Evolutionary conservation across 1,140 invertebrate species (phyloP).

Genomic region (Solenopsis invicta): DNA sequence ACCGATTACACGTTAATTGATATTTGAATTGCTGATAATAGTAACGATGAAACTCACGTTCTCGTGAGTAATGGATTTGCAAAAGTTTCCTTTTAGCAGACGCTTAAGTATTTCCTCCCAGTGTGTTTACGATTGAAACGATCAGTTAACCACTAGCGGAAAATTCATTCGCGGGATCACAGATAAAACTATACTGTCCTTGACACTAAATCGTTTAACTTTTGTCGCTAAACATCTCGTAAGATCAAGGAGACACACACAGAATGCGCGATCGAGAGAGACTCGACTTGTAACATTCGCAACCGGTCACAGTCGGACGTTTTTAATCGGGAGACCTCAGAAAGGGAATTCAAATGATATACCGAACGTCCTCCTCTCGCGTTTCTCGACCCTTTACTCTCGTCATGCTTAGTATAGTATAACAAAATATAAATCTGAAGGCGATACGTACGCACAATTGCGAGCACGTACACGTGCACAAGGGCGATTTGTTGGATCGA

Average conservation of each 20-base stretch:
- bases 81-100: neutral
- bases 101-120: constrained; percentile 45
- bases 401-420: constrained; percentile 57
- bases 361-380: neutral
- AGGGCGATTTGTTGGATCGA: constrained; percentile 22
- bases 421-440: constrained; percentile 66
- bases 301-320: constrained; percentile 30
- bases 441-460: constrained; percentile 42
- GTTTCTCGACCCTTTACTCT: constrained; percentile 15
- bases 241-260: constrained; percentile 52
- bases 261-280: constrained; percentile 44
- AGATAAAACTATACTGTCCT: constrained; percentile 54
- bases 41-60: neutral
- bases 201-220: constrained; percentile 48
- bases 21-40: neutral
- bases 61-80: neutral
- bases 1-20: neutral
- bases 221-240: constrained; percentile 48
- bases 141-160: constrained; percentile 56
- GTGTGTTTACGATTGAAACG: constrained; percentile 56
- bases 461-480: constrained; percentile 30
- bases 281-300: constrained; percentile 23
- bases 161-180: constrained; percentile 56
- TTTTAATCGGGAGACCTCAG: constrained; percentile 36
- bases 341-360: constrained; percentile 37